Evolutionary conservation across 2,113 vertebrate species (phyloP), one percentile per base, ranked within the genome.

Genomic region (Rhabdomys dilectus): DNA sequence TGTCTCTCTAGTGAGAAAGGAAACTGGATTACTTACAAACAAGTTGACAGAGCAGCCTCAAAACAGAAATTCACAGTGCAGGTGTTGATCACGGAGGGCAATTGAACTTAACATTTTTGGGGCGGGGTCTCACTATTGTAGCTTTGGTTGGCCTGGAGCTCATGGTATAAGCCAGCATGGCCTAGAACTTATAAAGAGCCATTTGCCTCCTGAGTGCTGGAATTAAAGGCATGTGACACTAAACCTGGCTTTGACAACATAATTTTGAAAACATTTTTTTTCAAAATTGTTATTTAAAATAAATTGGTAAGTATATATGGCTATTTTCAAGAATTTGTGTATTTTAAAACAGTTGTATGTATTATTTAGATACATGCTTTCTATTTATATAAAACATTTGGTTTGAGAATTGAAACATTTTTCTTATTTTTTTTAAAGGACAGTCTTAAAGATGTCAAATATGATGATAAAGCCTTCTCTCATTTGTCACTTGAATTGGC

Each of bases 401-500:
- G 3, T n/a, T 93, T 95, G 92, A 88, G 92, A 93, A 93, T 89
- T 78, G 94, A 88, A 86, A 24, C 73, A 22, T 95, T 64, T 90
- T 86, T 94, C 93, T 97, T 93, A 73, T 95, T 15, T 95, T 98
- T 97, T 98, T 98, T n/a, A 91, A 95, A 99, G 98, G 97, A 91
- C 58, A 97, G 34, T 97, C 98, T 99, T 94, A 97, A 98, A 94
- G 91, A 97, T 34, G 17, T 92, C 73, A 97, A 97, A 48, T 99
- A 99, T 0, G 88, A 98, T 66, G 98, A 97, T 45, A 81, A 3
- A 93, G 96, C 96, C 90, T 97, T 98, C 96, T 82, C 95, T 16
- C 93, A 84, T 60, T 90, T 98, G 95, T 98, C 98, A 64, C 96
- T 98, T 97, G 97, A 97, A n/a, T 56, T 99, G 96, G 98, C 98